Conservation (phyloP, 2,113 vertebrate species). For the Tachycineta bicolor region DNA sequence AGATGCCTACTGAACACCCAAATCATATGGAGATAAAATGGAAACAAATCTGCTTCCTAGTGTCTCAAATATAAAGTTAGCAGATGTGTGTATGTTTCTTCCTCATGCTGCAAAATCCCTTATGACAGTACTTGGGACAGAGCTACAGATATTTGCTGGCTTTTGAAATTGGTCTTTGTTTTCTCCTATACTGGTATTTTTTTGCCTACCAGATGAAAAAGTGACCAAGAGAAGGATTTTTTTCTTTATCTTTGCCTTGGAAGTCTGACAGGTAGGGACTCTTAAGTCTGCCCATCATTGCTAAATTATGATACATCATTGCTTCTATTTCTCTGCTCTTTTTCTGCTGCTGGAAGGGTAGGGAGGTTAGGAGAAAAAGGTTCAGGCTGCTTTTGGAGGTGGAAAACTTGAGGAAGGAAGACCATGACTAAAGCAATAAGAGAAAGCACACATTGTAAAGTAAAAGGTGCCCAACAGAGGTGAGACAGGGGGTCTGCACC, state of each 20-base stretch:
- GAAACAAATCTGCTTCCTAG: constrained; percentile 47
- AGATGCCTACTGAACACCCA: background rate
- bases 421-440: background rate
- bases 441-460: background rate
- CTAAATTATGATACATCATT: constrained; percentile 28
- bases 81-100: constrained; percentile 3
- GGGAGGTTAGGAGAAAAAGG: background rate
- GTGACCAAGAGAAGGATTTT: background rate
- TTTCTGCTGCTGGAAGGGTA: background rate
- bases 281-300: background rate
- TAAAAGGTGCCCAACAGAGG: background rate
- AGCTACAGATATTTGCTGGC: background rate
- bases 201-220: background rate
- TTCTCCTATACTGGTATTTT: background rate
- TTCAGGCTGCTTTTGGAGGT: background rate
- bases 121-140: background rate
- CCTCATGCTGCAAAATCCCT: background rate
- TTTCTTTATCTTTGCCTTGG: background rate
- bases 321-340: background rate
- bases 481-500: background rate
- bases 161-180: constrained; percentile 19
- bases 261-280: background rate
- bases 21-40: constrained; percentile 26
- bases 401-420: background rate
- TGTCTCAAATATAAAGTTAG: background rate